These are phyloP conservation scores for Delphinapterus leucas DNA, from an alignment of 2,113 vertebrate genomes.

Conservation along the genomic window DNA sequence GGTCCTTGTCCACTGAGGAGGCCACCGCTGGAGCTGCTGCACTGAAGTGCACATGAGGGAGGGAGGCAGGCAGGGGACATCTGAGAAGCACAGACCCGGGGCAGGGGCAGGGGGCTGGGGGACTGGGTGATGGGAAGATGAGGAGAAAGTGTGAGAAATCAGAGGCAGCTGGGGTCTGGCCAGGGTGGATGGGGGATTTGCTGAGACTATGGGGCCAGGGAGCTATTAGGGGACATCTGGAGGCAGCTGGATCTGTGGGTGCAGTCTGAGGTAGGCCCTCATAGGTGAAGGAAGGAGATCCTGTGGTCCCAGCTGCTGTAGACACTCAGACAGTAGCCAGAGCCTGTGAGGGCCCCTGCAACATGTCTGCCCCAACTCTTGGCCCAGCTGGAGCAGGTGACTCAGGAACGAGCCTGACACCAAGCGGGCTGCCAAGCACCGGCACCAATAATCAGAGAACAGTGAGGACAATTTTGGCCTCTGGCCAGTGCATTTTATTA, in stretches of 20 bases:
- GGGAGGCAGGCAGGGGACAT: background rate
- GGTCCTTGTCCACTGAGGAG: background rate
- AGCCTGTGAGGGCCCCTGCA: background rate
- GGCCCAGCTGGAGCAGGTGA: background rate
- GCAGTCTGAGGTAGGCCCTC: background rate
- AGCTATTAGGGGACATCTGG: background rate
- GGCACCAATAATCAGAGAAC: background rate
- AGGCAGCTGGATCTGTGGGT: background rate
- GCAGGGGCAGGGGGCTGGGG: too few relatives aligned
- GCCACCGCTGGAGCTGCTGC: background rate
- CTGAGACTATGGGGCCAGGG: background rate
- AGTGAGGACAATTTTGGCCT: background rate
- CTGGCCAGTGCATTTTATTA: background rate
- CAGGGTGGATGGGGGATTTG: background rate
- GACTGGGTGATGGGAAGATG: background rate
- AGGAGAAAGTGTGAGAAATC: background rate
- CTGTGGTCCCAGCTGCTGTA: background rate
- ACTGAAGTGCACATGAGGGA: background rate
- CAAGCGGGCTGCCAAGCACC: background rate
- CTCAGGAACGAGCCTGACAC: background rate
- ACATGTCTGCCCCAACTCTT: background rate
- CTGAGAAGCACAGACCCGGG: background rate
- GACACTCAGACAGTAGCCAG: rapidly evolving
- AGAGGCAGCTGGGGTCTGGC: too few relatives aligned
- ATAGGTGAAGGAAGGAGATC: background rate